Evolutionary conservation across 2,113 vertebrate species (phyloP).

Genomic region (Engystomops pustulosus): DNA sequence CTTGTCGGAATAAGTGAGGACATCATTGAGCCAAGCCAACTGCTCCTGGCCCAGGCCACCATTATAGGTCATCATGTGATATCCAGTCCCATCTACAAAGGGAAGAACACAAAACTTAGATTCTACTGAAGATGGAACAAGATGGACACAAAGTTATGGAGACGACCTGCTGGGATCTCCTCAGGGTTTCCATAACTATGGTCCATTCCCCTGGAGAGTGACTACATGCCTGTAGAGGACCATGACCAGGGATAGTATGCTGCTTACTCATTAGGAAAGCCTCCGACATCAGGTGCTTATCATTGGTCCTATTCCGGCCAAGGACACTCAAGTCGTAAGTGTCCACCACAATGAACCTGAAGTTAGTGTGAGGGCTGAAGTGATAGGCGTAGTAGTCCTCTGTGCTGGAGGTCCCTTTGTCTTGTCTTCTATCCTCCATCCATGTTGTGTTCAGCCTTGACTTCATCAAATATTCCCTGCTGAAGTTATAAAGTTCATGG

Average conservation of each 20-base stretch:
- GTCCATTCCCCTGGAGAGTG: background rate
- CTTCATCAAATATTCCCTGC: slow-evolving; percentile 71
- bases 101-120: background rate
- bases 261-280: slow-evolving; percentile 65
- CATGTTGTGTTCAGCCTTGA: slow-evolving; percentile 77
- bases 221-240: background rate
- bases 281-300: slow-evolving; percentile 73
- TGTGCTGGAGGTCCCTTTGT: slow-evolving; percentile 42
- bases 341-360: slow-evolving; percentile 85
- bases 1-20: slow-evolving; percentile 83
- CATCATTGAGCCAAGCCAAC: slow-evolving; percentile 84
- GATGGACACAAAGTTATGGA: too few relatives aligned
- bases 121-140: background rate
- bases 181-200: background rate
- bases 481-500: slow-evolving; percentile 97
- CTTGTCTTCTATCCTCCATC: slow-evolving; percentile 36
- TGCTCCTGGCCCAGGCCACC: slow-evolving; percentile 90
- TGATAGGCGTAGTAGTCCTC: slow-evolving; percentile 81
- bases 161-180: background rate
- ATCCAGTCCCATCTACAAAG: background rate
- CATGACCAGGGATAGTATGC: background rate
- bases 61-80: slow-evolving; percentile 86
- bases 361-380: slow-evolving; percentile 79
- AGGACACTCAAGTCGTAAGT: slow-evolving; percentile 86
- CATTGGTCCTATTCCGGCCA: slow-evolving; percentile 74